phyloP scores from a whole-genome alignment of 1,140 invertebrate species.

The Drosophila rhopaloa region DNA sequence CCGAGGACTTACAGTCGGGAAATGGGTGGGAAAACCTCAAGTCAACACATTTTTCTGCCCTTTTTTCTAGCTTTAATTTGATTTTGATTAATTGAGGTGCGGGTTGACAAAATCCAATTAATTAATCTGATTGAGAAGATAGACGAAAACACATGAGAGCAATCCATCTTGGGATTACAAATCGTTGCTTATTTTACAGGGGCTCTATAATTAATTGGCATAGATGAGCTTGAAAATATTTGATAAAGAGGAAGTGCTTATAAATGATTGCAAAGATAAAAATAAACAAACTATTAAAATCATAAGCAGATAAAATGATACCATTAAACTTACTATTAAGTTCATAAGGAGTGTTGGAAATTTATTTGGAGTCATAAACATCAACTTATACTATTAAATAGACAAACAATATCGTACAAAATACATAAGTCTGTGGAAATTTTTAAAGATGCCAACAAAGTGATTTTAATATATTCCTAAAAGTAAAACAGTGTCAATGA shows the following conservation, averaged over 20 bases:
- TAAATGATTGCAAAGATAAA: too few species aligned
- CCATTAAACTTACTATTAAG: too few species aligned
- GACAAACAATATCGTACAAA: too few species aligned
- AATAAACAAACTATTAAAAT: too few species aligned
- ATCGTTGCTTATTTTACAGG: slow-evolving; percentile 6
- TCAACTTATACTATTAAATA: too few species aligned
- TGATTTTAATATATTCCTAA: not conserved
- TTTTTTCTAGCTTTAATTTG: slow-evolving; percentile 37
- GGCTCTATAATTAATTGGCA: slow-evolving; percentile 5
- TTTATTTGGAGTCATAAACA: too few species aligned
- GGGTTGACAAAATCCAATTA: slow-evolving; percentile 39
- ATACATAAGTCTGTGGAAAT: too few species aligned
- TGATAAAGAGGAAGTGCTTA: not conserved
- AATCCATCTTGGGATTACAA: slow-evolving; percentile 15
- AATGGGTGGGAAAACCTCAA: not conserved
- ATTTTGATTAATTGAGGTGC: slow-evolving; percentile 49
- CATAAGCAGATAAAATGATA: too few species aligned
- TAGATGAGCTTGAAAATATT: not conserved
- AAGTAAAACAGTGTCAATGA: not conserved
- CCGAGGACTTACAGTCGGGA: slow-evolving; percentile 24
- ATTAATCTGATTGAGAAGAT: slow-evolving; percentile 34
- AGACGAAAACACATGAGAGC: not conserved
- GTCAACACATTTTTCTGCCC: slow-evolving; percentile 1
- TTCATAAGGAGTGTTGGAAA: too few species aligned
- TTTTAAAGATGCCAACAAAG: too few species aligned